Conservation (phyloP, 1,140 invertebrate species). For the Drosophila cardini region DNA sequence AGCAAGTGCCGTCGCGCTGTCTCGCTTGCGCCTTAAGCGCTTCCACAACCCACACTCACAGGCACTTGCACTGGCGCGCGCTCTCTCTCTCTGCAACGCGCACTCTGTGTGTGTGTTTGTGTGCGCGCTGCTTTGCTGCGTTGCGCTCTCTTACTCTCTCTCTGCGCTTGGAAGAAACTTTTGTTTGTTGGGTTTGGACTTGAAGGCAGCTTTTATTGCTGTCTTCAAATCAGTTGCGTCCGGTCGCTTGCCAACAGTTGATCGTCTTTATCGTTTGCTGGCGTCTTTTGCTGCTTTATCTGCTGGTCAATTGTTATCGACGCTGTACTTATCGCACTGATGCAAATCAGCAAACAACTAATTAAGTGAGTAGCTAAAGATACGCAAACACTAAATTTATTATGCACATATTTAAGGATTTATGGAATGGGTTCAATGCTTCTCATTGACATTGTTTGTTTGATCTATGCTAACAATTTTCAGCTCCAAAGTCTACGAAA, state of each 20-base stretch:
- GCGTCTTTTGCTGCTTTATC: not conserved
- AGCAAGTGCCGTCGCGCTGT: not conserved
- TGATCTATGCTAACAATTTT: constrained; percentile 1
- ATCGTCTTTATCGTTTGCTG: not conserved
- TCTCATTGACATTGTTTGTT: constrained; percentile 45
- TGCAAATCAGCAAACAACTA: constrained; percentile 14
- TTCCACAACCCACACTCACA: not conserved
- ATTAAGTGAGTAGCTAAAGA: constrained; percentile 3
- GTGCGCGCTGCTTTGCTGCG: not conserved
- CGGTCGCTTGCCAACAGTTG: constrained; percentile 39
- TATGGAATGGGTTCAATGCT: constrained; percentile 46
- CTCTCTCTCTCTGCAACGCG: not conserved
- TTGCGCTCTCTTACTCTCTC: not conserved
- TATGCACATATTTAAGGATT: not conserved
- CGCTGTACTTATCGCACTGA: not conserved
- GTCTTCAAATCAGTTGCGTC: constrained; percentile 38
- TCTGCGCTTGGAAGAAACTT: constrained; percentile 1
- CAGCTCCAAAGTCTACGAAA: constrained; percentile 27
- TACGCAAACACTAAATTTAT: not conserved
- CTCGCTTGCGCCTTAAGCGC: constrained; percentile 3
- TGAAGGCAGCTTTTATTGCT: constrained; percentile 38
- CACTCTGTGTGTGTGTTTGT: not conserved
- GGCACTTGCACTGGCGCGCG: not conserved
- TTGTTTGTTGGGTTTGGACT: constrained; percentile 22
- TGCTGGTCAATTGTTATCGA: constrained; percentile 10